A percentile compares a stretch with the other conserved stretches of the same genome.
These are phyloP conservation scores for Lepus europaeus DNA, from an alignment of 2,113 vertebrate genomes.

Conservation along the genomic window DNA sequence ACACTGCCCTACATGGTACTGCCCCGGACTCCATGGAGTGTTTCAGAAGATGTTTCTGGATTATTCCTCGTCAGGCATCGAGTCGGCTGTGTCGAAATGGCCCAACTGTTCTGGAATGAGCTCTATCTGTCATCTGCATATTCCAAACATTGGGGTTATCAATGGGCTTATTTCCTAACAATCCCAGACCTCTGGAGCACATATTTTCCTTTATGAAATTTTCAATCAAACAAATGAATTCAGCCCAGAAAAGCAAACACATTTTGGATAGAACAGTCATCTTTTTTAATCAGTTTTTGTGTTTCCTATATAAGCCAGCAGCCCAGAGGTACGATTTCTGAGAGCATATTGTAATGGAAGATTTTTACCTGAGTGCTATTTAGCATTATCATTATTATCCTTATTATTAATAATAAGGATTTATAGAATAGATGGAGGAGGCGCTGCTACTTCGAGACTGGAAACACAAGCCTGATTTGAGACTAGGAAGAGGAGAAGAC, in stretches of 20 bases:
- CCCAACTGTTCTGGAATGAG: constrained; percentile 18
- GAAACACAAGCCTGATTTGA: background rate
- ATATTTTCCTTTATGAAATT: constrained; percentile 60
- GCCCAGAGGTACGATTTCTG: constrained; percentile 78
- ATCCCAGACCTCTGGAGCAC: background rate
- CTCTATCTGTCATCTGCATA: background rate
- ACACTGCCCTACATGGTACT: too few species aligned
- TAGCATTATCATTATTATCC: constrained; percentile 71
- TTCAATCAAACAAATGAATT: constrained; percentile 76
- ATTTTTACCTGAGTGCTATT: constrained; percentile 69
- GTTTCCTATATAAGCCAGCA: constrained; percentile 59
- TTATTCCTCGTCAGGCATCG: background rate
- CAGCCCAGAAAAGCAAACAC: constrained; percentile 70
- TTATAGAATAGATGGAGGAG: constrained; percentile 51
- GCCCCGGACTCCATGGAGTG: background rate
- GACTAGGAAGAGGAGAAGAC: background rate
- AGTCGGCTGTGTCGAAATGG: background rate
- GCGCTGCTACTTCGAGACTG: constrained; percentile 35
- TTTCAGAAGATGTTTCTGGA: background rate
- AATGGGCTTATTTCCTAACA: background rate
- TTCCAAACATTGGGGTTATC: constrained; percentile 13
- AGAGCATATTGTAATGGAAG: constrained; percentile 72
- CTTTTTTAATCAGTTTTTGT: constrained; percentile 72
- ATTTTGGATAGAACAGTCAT: constrained; percentile 59
- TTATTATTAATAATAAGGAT: constrained; percentile 78